A percentile compares a stretch with the other conserved stretches of the same genome.
These are phyloP conservation scores for Tragopan temminckii DNA, from an alignment of 2,797 vertebrate genomes.

Conservation along the genomic window DNA sequence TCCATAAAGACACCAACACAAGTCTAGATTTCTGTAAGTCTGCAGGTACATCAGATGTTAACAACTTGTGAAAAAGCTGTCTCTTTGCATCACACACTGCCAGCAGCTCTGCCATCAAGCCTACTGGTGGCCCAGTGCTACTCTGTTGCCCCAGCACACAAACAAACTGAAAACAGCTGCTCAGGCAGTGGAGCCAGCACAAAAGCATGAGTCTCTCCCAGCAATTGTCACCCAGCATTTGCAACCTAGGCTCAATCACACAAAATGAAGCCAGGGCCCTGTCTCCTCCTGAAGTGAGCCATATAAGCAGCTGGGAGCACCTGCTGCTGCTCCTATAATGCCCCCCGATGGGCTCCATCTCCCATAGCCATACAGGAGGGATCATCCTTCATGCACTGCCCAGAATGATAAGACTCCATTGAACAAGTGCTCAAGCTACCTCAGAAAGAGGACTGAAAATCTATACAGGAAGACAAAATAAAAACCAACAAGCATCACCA, in stretches of 20 bases:
- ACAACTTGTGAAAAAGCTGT: background rate
- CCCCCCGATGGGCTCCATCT: background rate
- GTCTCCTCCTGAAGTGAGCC: background rate
- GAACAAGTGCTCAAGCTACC: background rate
- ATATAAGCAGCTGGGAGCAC: background rate
- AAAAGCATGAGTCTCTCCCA: background rate
- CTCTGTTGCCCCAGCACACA: background rate
- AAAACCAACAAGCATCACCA: background rate
- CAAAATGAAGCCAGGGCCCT: rapidly evolving
- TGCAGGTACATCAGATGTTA: background rate
- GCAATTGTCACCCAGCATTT: background rate
- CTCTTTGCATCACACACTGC: background rate
- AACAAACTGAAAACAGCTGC: background rate
- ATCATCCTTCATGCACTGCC: background rate
- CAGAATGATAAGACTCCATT: background rate
- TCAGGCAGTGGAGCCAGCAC: background rate
- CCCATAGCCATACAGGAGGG: background rate
- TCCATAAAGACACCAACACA: rapidly evolving
- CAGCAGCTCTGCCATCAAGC: background rate
- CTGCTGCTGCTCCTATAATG: background rate
- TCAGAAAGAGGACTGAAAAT: background rate
- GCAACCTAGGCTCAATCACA: background rate
- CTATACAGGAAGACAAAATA: background rate
- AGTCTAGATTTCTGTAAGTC: background rate
- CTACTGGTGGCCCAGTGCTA: background rate